These are phyloP conservation scores for Distichodus sexfasciatus DNA, from an alignment of 2,797 vertebrate species.

Conservation along the genomic window DNA sequence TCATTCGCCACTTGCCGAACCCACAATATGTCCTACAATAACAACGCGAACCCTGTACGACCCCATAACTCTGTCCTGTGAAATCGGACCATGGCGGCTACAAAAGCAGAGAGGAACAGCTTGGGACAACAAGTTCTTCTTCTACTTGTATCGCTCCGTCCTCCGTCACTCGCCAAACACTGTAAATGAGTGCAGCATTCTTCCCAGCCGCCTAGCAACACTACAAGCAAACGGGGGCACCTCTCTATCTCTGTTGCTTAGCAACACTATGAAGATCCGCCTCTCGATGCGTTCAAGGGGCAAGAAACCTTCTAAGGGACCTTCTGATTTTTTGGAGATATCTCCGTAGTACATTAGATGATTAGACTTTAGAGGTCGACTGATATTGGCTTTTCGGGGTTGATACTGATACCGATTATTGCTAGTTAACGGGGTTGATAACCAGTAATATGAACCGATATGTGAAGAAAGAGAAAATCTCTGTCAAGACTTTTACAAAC, in stretches of 20 bases:
- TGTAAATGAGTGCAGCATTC: constrained; percentile 38
- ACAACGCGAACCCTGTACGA: no score
- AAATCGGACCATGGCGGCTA: neutral
- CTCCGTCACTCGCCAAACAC: constrained; percentile 22
- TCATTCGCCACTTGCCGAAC: neutral
- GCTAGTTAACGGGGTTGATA: no score
- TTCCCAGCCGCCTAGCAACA: constrained; percentile 51
- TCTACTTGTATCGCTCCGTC: constrained; percentile 21
- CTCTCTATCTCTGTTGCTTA: constrained; percentile 68
- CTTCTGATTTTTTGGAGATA: no score
- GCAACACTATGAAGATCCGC: constrained; percentile 67
- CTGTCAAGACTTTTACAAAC: no score
- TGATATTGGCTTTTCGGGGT: no score
- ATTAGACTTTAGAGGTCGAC: no score
- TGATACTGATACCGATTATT: no score
- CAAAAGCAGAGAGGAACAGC: constrained; percentile 2
- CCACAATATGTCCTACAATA: neutral
- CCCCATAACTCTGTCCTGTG: no score
- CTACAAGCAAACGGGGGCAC: constrained; percentile 51
- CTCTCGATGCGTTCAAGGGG: constrained; percentile 43
- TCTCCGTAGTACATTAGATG: no score
- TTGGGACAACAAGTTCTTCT: constrained; percentile 9
- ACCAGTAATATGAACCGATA: no score
- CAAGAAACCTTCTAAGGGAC: no score
- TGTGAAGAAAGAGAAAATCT: no score